phyloP scores from a whole-genome alignment of 2,113 vertebrate species.

The Clarias magur region DNA sequence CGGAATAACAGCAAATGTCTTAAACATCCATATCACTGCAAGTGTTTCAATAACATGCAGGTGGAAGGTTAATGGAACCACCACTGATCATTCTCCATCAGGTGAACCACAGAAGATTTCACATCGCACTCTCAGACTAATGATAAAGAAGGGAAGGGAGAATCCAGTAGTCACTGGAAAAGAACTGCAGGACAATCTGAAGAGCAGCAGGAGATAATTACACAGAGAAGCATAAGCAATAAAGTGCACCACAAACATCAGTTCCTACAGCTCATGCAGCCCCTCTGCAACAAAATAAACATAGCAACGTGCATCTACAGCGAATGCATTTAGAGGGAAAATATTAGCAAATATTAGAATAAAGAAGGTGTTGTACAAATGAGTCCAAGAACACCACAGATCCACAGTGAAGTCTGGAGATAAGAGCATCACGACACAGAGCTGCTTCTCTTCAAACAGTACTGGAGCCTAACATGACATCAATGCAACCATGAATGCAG shows the following conservation, averaged over 20 bases:
- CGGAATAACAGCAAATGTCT: not conserved
- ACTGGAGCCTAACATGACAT: not conserved
- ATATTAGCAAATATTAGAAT: too few species aligned
- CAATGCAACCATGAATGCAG: not conserved
- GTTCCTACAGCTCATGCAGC: not conserved
- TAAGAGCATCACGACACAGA: not conserved
- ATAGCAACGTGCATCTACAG: not conserved
- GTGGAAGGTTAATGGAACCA: not conserved
- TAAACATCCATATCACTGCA: not conserved
- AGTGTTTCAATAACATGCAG: not conserved
- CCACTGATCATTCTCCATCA: not conserved
- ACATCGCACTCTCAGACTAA: not conserved
- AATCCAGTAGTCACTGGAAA: not conserved
- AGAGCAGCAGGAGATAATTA: not conserved
- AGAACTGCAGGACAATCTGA: not conserved
- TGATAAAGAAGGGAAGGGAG: not conserved
- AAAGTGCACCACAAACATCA: not conserved
- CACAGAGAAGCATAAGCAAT: not conserved
- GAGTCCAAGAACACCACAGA: not conserved
- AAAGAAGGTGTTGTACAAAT: not conserved
- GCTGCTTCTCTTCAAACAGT: not conserved
- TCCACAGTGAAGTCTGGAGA: not conserved
- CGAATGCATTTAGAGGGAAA: not conserved
- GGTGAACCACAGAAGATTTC: not conserved
- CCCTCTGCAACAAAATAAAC: not conserved